Evolutionary conservation across 2,797 vertebrate species (phyloP).

Genomic region (Sebastes oblongus): DNA sequence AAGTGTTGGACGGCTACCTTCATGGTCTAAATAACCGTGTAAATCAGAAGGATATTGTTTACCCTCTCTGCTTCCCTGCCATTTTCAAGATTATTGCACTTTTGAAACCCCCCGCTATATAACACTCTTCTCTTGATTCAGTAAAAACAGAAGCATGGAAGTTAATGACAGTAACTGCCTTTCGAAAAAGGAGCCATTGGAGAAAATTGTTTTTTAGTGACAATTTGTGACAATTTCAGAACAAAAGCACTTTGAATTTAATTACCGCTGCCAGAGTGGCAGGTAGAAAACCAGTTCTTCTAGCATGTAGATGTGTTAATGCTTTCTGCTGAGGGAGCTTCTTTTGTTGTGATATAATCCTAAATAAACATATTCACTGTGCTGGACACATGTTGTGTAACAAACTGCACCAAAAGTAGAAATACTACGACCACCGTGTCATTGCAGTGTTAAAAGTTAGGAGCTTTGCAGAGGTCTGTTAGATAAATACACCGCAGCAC

Average conservation of each 20-base stretch:
- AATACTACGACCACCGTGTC: background rate
- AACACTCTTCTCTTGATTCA: background rate
- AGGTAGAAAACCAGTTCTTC: background rate
- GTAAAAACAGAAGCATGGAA: background rate
- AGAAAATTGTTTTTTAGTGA: slow-evolving; percentile 1
- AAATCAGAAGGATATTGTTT: slow-evolving; percentile 53
- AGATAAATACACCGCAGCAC: background rate
- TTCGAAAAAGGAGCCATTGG: background rate
- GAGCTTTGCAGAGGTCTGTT: background rate
- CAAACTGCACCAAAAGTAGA: background rate
- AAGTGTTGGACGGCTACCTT: slow-evolving; percentile 18
- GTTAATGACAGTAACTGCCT: background rate
- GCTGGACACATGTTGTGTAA: background rate
- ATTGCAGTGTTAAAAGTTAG: background rate
- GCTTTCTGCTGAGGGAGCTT: background rate
- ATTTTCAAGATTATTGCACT: slow-evolving; percentile 12
- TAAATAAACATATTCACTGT: background rate
- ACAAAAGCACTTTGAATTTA: background rate
- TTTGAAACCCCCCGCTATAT: background rate
- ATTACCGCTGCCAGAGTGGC: background rate
- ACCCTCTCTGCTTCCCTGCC: background rate
- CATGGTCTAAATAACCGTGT: slow-evolving; percentile 38
- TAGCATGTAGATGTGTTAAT: background rate
- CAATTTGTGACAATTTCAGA: slow-evolving; percentile 10
- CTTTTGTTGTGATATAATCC: background rate